A percentile compares a stretch with the other conserved stretches of the same genome.
phyloP scores from a whole-genome alignment of 2,888 invertebrate genomes.

The Anthophora plumipes region DNA sequence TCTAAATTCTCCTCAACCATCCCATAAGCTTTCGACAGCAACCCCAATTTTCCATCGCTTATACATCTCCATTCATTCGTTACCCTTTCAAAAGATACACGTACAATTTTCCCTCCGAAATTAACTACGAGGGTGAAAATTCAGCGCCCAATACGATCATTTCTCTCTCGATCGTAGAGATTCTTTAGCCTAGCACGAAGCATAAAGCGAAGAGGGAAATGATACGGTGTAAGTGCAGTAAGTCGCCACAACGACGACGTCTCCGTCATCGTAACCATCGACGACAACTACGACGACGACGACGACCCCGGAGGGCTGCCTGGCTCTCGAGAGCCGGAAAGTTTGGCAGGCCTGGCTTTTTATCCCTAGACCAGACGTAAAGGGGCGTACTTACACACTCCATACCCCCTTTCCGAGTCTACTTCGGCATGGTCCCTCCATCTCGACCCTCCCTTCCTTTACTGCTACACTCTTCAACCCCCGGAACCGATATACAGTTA shows the following conservation, averaged over 20 bases:
- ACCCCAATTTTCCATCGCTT: too few relatives aligned
- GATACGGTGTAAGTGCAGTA: constrained; percentile 61
- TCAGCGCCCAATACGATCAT: constrained; percentile 1
- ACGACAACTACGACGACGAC: constrained; percentile 7
- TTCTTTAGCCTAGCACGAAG: neutral
- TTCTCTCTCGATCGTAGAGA: constrained; percentile 26
- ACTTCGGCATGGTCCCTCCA: constrained; percentile 44
- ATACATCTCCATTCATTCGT: too few relatives aligned
- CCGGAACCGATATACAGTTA: constrained; percentile 59
- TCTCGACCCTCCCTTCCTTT: constrained; percentile 36
- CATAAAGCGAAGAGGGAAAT: constrained; percentile 38
- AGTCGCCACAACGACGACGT: constrained; percentile 27
- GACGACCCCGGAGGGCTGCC: constrained; percentile 60
- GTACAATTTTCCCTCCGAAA: neutral
- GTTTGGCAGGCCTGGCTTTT: constrained; percentile 72
- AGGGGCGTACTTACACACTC: constrained; percentile 69
- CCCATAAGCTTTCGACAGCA: neutral
- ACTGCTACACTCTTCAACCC: constrained; percentile 39
- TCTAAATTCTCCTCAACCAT: neutral
- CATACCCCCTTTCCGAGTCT: constrained; percentile 50
- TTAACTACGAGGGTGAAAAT: neutral
- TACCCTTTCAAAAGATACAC: constrained; percentile 17
- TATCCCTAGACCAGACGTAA: constrained; percentile 72
- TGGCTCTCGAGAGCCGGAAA: constrained; percentile 68
- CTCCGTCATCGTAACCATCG: constrained; percentile 5